Percentiles rank a stretch among this genome's conserved stretches.
Conservation (phyloP, 2,888 invertebrate species). For the Melikaiella ostensackeni region DNA sequence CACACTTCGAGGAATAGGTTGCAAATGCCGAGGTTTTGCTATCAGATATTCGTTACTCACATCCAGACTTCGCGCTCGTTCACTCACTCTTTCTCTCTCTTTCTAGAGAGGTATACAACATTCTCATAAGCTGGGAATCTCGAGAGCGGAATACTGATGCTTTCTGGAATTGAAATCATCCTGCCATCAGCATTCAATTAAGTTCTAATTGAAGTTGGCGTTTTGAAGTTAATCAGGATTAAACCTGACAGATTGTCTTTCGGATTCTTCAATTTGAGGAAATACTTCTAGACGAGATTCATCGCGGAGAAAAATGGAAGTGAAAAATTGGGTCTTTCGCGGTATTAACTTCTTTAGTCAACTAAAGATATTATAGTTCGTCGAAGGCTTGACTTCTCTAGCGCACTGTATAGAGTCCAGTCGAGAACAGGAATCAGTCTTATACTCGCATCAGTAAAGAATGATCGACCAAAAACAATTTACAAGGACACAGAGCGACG, state of each 20-base stretch:
- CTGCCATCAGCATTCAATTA: slow-evolving; percentile 9
- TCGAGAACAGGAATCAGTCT: too few species aligned
- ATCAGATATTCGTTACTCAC: slow-evolving; percentile 69
- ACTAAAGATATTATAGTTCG: too few species aligned
- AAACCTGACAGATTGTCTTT: slow-evolving; percentile 3
- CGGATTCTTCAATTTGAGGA: background rate
- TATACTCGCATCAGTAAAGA: too few species aligned
- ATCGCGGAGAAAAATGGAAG: too few species aligned
- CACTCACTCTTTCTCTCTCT: background rate
- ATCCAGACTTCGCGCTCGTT: slow-evolving; percentile 43
- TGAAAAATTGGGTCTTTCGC: too few species aligned
- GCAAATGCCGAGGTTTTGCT: slow-evolving; percentile 64
- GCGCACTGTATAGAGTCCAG: too few species aligned
- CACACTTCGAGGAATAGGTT: slow-evolving; percentile 56
- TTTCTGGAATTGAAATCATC: slow-evolving; percentile 11
- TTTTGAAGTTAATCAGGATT: slow-evolving; percentile 1
- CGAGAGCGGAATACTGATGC: background rate
- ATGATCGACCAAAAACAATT: too few species aligned
- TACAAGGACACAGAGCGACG: too few species aligned
- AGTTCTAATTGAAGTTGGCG: slow-evolving; percentile 6
- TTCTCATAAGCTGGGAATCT: background rate
- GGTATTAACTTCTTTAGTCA: too few species aligned
- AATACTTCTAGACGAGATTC: background rate
- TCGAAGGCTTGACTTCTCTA: too few species aligned
- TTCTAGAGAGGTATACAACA: background rate